Evolutionary conservation across 1,140 invertebrate genomes (phyloP), one percentile per base, ranked within the genome.

Genomic region (Leptonema lineaticorne): DNA sequence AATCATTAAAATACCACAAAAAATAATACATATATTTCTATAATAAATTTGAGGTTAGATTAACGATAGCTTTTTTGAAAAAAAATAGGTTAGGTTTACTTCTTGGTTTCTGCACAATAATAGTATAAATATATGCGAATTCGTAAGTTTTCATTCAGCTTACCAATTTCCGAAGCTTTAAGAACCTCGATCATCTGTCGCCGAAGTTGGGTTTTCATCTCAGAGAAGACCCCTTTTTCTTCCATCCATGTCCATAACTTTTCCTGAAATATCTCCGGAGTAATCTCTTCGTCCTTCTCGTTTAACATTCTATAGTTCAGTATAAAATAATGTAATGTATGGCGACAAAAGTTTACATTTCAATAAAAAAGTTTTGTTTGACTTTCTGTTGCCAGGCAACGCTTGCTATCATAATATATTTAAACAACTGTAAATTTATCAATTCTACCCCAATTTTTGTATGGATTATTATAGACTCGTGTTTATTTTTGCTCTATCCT

Each of bases 141-240:
- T 41, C 9, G 9, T 3, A 41, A 41, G 11, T 27, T 64, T 16
- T 64, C 11, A 64, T 28, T 1, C 16, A 11, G 11, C 8, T 70
- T 75, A 48, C 77, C 76, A 8, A 80, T 68, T 45, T 73, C 67
- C 27, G 78, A 79, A 30, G 76, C 72, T 76, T 80, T 82, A 29
- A 86, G 73, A n/a, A 82, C 76, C 56, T 80, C 76, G 18, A 85
- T 78, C 77, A 86, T 85, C 72, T 85, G 82, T 9, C 79, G 78
- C 16, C 84, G 78, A 70, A 86, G 76, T 74, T 84, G 82, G 7
- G 83, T 78, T 65, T 83, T 76, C 33, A 85, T 73, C 69, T 85
- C 82, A 28, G 78, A 78, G 8, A 85, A 71, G 60, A 86, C 74
- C 33, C 85, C 85, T 74, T 82, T 84, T 74, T 84, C 81, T 67